Base-by-base conservation (phyloP, 2,113 vertebrate genomes). In the Osmerus eperlanus region DNA sequence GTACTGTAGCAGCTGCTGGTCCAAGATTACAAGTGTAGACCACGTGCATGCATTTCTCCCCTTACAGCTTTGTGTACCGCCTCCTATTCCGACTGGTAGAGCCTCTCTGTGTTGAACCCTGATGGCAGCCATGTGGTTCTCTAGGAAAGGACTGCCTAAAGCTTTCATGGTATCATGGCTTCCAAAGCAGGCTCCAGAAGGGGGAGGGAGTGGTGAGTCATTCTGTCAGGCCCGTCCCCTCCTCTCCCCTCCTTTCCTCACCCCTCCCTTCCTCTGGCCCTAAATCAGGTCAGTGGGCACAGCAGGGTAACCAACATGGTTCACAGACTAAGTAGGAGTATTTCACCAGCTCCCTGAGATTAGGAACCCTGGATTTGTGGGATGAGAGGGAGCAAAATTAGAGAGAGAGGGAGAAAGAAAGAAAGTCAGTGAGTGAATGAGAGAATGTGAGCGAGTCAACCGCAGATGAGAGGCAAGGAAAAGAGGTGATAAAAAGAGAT, bases 221-320 rank as follows among this genome's bases (percentile, higher is more conserved):
- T 79, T 71, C 71, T 76, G 82, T 78, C 78, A 67, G 77, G 67
- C 65, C 70, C 64, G 73, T 74, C 77, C 71, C 74, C 68, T 62
- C 52, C 18, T 1, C 41, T 47, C 41, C 41, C 2, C 41, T 28
- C 65, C 25, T 28, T 28, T 28, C 25, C 25, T 28, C 25, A 28
- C 25, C 25, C 25, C 25, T 28, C 25, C 25, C 74, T 75, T 74
- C 71, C 74, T 11, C 65, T 62, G 41, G 15, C 67, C 73, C 71
- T 70, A 78, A 87, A 85, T 86, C 69, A 81, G 87, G 85, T 86
- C 84, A 86, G 74, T 74, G 74, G 76, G 75, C 76, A 79, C 81
- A 83, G 81, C 78, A 74, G 72, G 81, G 77, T 73, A 68, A 78
- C 60, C 59, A 74, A 79, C 78, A 78, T 72, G 63, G 73, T 81